Percentiles rank a stretch among this genome's conserved stretches.
These are phyloP conservation scores for Macrotus californicus DNA, from an alignment of 2,113 vertebrate genomes.

Conservation along the genomic window DNA sequence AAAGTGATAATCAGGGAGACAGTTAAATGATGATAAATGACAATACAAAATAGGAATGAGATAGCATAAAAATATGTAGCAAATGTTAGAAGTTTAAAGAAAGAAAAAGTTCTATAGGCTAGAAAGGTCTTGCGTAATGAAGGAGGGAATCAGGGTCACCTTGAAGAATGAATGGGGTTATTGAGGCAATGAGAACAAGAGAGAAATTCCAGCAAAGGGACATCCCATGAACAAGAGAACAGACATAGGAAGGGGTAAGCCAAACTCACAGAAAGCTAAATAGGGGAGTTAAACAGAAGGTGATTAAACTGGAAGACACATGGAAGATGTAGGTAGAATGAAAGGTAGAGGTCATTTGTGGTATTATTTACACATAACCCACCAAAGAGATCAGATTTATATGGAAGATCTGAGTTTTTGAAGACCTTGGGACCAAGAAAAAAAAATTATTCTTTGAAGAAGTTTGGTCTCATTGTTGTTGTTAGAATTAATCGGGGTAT, in stretches of 20 bases:
- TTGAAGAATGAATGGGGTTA: not conserved
- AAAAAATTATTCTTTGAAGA: not conserved
- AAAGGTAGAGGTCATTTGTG: not conserved
- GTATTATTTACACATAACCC: not conserved
- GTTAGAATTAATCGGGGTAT: not conserved
- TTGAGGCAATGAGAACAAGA: not conserved
- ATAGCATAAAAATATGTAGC: not conserved
- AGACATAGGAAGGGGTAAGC: not conserved
- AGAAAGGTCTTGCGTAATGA: not conserved
- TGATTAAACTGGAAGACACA: not conserved
- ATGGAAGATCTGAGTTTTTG: not conserved
- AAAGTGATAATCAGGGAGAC: not conserved
- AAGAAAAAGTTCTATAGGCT: not conserved
- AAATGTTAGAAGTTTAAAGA: not conserved
- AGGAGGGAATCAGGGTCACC: not conserved
- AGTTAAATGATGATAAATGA: not conserved
- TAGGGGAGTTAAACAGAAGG: not conserved
- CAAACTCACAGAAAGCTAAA: rapidly evolving
- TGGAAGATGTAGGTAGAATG: not conserved
- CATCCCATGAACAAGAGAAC: not conserved
- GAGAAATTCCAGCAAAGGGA: not conserved
- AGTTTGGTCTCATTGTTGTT: not conserved
- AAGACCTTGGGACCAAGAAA: not conserved
- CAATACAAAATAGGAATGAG: not conserved
- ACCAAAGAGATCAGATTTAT: not conserved